Evolutionary conservation across 92 coral and sea anemone genomes (phyloP).

Genomic region (Blastomussa wellsi): DNA sequence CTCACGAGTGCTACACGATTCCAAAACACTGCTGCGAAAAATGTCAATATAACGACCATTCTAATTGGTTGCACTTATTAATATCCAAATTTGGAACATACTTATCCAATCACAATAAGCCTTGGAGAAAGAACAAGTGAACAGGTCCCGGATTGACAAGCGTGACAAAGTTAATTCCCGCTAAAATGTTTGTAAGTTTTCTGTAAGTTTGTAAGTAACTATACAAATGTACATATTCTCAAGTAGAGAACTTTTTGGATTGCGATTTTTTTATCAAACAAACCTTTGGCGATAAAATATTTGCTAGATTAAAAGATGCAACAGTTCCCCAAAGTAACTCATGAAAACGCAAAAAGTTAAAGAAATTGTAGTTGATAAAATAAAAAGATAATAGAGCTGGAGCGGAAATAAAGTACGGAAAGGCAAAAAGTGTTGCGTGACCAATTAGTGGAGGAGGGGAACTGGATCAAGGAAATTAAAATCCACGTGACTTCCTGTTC

Average conservation of each 20-base stretch:
- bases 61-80: constrained; percentile 14
- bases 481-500: constrained; percentile 76
- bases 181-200: not conserved
- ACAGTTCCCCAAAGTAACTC: not conserved
- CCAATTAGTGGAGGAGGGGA: constrained; percentile 1
- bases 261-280: not conserved
- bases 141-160: constrained; percentile 33
- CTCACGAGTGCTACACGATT: constrained; percentile 42
- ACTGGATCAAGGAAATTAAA: constrained; percentile 19
- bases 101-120: constrained; percentile 33
- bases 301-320: not conserved
- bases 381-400: too few relatives aligned
- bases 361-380: too few relatives aligned
- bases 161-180: constrained; percentile 17
- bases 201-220: not conserved
- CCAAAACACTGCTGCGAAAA: not conserved
- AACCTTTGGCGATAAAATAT: not conserved
- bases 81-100: constrained; percentile 11
- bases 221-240: not conserved
- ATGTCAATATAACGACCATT: constrained; percentile 29
- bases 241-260: not conserved
- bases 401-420: not conserved
- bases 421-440: constrained; percentile 2
- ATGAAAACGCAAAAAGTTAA: too few relatives aligned
- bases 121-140: not conserved